Conservation (phyloP, 23 tunicate species). For the Ciona savignyi region DNA sequence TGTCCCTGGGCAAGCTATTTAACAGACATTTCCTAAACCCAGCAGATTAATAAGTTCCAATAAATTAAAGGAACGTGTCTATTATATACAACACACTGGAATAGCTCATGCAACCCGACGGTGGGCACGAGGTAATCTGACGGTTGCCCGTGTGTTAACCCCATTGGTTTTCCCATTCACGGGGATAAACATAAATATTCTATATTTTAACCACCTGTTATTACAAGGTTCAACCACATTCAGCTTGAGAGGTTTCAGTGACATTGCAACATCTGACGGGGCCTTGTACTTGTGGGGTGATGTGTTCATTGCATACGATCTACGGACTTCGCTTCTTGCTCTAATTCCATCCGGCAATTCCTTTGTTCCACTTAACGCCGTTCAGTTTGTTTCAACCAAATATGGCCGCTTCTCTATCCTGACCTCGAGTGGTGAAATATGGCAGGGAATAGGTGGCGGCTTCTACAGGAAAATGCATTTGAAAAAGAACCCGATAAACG, state of each 20-base stretch:
- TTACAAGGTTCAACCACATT: no score
- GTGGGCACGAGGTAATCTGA: no score
- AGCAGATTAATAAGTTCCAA: no score
- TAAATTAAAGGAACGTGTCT: no score
- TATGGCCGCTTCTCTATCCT: constrained; percentile 11
- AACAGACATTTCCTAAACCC: no score
- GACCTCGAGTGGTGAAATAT: constrained; percentile 13
- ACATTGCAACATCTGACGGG: constrained; percentile 17
- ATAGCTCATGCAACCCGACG: no score
- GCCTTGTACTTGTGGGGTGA: constrained; percentile 33
- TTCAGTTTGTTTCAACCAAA: constrained; percentile 21
- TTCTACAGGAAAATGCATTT: not conserved
- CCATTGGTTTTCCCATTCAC: no score
- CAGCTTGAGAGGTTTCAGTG: constrained; percentile 14
- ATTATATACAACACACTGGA: no score
- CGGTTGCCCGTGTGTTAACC: no score
- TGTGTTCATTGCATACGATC: constrained; percentile 30
- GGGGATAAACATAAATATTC: no score
- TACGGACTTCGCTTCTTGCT: constrained; percentile 6
- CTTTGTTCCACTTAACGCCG: not conserved
- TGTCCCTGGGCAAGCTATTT: no score
- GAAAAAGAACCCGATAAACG: not conserved
- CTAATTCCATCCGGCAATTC: constrained; percentile 1
- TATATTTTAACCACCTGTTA: no score
- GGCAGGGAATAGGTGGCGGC: constrained; percentile 12